Evolutionary conservation across 2,113 vertebrate genomes (phyloP).

Genomic region (Rana temporaria): DNA sequence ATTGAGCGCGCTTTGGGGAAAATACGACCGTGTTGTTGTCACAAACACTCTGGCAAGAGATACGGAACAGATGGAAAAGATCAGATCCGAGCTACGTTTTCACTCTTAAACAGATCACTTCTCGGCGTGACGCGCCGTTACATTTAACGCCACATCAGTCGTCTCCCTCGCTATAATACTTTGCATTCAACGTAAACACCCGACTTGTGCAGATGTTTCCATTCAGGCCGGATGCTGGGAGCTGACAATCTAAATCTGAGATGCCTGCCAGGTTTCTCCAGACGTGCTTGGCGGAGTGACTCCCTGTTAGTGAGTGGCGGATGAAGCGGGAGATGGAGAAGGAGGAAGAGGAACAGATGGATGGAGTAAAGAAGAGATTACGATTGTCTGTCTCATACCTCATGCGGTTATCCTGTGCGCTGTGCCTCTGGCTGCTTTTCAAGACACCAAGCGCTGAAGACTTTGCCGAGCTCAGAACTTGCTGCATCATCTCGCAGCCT

Average conservation of each 20-base stretch:
- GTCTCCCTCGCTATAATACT: neutral
- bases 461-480: neutral
- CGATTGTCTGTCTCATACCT: neutral
- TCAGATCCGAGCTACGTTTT: neutral
- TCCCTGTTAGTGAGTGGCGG: neutral
- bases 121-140: neutral
- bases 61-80: constrained; percentile 15
- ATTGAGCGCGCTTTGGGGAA: neutral
- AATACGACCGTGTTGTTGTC: neutral
- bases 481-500: neutral
- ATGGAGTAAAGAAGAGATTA: constrained; percentile 19
- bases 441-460: neutral
- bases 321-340: neutral
- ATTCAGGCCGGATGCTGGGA: neutral
- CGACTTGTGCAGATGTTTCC: constrained; percentile 26
- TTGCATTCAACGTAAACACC: neutral
- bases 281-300: constrained; percentile 16
- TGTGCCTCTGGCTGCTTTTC: neutral
- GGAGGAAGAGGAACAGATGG: constrained; percentile 34
- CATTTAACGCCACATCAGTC: constrained; percentile 9
- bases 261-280: constrained; percentile 3
- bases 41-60: neutral
- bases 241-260: constrained; percentile 3
- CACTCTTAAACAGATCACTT: neutral
- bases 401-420: neutral